Evolutionary conservation across 2,797 vertebrate species (phyloP).

Genomic region (Leucoraja ocellata): DNA sequence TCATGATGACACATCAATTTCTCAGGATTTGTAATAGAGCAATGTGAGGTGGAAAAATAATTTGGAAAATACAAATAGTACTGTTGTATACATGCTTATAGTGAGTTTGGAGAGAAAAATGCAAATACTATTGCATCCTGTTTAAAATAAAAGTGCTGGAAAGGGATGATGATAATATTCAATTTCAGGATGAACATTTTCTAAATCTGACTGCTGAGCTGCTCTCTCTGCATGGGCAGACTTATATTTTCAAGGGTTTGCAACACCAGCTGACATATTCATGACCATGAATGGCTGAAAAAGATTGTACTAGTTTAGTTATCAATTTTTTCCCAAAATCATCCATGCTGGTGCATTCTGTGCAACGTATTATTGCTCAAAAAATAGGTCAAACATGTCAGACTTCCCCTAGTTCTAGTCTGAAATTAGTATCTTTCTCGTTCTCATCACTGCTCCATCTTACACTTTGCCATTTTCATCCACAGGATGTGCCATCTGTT

Average conservation of each 20-base stretch:
- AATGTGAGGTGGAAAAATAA: background rate
- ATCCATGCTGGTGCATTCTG: background rate
- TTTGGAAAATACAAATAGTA: background rate
- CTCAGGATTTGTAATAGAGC: background rate
- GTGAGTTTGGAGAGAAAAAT: background rate
- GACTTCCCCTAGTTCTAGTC: too few species aligned
- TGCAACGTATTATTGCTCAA: background rate
- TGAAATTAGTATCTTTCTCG: too few species aligned
- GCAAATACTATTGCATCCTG: background rate
- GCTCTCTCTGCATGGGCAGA: background rate
- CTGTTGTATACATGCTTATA: background rate
- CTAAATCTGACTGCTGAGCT: background rate
- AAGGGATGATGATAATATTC: background rate
- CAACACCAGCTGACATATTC: background rate
- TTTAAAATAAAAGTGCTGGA: background rate
- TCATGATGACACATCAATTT: background rate
- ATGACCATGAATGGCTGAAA: background rate
- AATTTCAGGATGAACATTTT: background rate
- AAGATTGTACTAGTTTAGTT: background rate
- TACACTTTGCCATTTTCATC: too few species aligned
- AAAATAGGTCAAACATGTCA: background rate
- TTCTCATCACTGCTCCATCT: too few species aligned
- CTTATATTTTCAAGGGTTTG: background rate
- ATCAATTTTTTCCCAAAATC: background rate
- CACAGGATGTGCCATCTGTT: too few species aligned